phyloP scores from a whole-genome alignment of 2,888 invertebrate genomes.

The Anarsia innoxiella region DNA sequence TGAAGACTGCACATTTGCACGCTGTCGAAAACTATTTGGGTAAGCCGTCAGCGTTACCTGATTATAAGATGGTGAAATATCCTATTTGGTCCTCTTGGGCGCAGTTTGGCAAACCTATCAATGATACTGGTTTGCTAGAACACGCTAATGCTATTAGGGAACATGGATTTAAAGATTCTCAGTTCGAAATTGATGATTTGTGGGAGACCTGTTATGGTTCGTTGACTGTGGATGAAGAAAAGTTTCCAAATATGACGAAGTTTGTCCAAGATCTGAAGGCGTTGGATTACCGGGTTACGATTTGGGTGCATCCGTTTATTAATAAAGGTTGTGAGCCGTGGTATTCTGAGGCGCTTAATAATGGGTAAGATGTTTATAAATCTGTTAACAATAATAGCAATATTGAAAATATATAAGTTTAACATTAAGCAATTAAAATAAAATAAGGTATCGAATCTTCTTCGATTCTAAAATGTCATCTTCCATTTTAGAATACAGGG shows the following conservation, averaged over 20 bases:
- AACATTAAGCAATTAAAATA: too few species aligned
- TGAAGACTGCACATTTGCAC: slow-evolving; percentile 77
- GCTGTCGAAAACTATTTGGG: slow-evolving; percentile 77
- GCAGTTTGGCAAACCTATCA: slow-evolving; percentile 78
- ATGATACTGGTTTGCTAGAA: slow-evolving; percentile 74
- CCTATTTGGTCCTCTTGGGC: slow-evolving; percentile 96
- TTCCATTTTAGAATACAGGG: too few species aligned
- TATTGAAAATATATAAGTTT: too few species aligned
- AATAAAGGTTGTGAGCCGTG: slow-evolving; percentile 80
- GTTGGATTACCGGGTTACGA: slow-evolving; percentile 82
- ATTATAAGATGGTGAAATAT: slow-evolving; percentile 80
- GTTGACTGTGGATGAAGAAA: slow-evolving; percentile 78
- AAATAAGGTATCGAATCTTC: too few species aligned
- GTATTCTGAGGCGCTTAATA: slow-evolving; percentile 71
- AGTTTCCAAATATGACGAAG: slow-evolving; percentile 80
- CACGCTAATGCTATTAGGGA: slow-evolving; percentile 80
- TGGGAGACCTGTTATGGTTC: slow-evolving; percentile 93
- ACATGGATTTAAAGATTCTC: slow-evolving; percentile 80
- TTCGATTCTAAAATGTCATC: too few species aligned
- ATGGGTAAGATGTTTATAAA: slow-evolving; percentile 53
- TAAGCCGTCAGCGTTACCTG: slow-evolving; percentile 78
- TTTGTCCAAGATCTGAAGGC: slow-evolving; percentile 77
- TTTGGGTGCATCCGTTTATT: slow-evolving; percentile 93
- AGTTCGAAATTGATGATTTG: slow-evolving; percentile 89
- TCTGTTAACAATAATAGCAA: background rate